Evolutionary conservation across 2,113 vertebrate species (phyloP), one percentile per base, ranked within the genome.

Genomic region (Callithrix jacchus): DNA sequence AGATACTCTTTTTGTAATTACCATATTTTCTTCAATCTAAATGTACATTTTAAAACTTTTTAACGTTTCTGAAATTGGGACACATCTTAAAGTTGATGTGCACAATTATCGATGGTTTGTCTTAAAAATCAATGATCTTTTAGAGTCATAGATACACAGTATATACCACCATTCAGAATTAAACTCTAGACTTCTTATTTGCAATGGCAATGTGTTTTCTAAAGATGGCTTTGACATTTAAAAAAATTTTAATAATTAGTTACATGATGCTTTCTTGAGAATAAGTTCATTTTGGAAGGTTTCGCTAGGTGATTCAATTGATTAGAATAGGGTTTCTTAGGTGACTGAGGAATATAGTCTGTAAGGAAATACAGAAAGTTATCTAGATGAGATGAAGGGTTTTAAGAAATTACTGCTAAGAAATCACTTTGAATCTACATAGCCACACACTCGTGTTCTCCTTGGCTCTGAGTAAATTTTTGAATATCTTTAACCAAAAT

Each of bases 1-100:
- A 79, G 85, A 74, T 70, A 42, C 56, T 81, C 13, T 83, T 94
- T 94, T 66, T 58, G 14, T 94, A 37, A 64, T 82, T 68, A 87
- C 35, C 79, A 7, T 79, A 4, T 86, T 94, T 94, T 86, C 64
- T 90, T 95, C 61, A 84, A 84, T 95, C 64, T 47, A 52, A 81
- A 70, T 66, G 12, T 79, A 30, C 32, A 42, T 91, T 80, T 95
- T 49, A 52, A 91, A 92, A 52, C 35, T 82, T 87, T 32, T 52
- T 68, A 64, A 12, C 17, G 37, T 66, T 93, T 68, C 32, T 96
- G 56, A 95, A 96, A 54, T 95, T 32, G 87, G 18, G 14, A 37
- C 64, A 17, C 16, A 37, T 54, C 68, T 93, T 85, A 71, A 18
- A 89, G 11, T 68, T 85, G 27, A 58, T 70, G 8, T 42, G 42